Percentiles rank a stretch among this genome's conserved stretches.
Conservation (phyloP, 2,888 invertebrate species). For the Leptinotarsa peninsularis region DNA sequence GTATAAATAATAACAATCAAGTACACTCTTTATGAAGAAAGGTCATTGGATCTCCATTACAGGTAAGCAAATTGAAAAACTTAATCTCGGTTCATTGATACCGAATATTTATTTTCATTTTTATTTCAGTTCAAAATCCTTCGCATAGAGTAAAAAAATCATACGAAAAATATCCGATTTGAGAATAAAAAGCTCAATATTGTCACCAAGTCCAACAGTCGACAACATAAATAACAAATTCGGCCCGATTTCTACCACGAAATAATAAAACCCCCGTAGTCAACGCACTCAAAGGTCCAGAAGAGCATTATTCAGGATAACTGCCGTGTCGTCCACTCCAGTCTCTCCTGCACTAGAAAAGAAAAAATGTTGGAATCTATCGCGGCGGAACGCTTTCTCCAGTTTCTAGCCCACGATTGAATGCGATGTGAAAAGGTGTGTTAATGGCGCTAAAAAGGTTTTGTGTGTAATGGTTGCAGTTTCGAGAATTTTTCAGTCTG, state of each 20-base stretch:
- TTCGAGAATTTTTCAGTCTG: constrained; percentile 30
- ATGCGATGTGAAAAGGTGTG: constrained; percentile 40
- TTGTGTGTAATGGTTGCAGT: constrained; percentile 39
- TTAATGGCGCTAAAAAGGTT: constrained; percentile 42
- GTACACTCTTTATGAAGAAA: too few species aligned
- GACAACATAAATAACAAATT: constrained; percentile 8
- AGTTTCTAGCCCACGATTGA: constrained; percentile 28
- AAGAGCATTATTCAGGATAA: constrained; percentile 16
- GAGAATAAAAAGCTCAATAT: constrained; percentile 3
- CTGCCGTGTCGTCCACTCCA: constrained; percentile 19
- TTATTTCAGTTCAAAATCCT: too few species aligned
- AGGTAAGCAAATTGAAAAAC: too few species aligned
- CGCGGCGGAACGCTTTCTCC: constrained; percentile 3
- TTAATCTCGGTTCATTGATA: too few species aligned
- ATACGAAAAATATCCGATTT: neutral
- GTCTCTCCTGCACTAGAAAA: neutral
- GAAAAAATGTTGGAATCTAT: constrained; percentile 14
- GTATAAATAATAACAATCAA: too few species aligned
- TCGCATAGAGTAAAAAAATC: neutral
- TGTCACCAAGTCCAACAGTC: neutral
- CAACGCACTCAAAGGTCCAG: constrained; percentile 14
- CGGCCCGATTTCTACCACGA: neutral
- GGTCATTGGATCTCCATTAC: too few species aligned
- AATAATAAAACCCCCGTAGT: constrained; percentile 3
- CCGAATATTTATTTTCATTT: too few species aligned